Conservation (phyloP, 2,888 invertebrate species). For the Sabatieria punctata region DNA sequence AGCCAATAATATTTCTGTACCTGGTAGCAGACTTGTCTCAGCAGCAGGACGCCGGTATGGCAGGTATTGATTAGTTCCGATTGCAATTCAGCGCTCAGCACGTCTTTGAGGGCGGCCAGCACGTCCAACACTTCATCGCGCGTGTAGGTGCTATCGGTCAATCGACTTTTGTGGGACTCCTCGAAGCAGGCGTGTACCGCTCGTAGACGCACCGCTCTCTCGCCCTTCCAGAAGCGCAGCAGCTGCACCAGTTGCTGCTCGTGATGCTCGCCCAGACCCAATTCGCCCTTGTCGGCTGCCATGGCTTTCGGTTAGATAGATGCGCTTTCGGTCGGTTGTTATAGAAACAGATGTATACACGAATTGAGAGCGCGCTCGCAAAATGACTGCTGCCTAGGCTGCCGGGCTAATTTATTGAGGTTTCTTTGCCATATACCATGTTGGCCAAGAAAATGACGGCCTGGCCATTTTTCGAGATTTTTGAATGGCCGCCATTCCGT, state of each 20-base stretch:
- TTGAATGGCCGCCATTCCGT: no score
- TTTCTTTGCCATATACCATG: no score
- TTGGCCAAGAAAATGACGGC: no score
- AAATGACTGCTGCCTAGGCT: no score
- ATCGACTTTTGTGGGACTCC: conserved; percentile 21
- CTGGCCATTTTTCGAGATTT: no score
- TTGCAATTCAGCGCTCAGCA: conserved; percentile 39
- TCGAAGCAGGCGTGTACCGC: conserved; percentile 40
- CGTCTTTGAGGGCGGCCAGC: conserved; percentile 27
- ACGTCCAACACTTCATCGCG: conserved; percentile 38
- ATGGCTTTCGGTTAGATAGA: no score
- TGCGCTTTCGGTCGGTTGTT: no score
- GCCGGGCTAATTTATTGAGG: no score
- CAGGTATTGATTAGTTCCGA: conserved; percentile 40
- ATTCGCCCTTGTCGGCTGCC: conserved; percentile 13
- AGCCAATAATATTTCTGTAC: no score
- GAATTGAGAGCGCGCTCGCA: no score
- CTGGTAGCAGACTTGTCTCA: conserved; percentile 41
- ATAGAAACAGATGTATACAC: no score
- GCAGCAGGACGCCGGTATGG: conserved; percentile 40
- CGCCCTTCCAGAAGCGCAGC: conserved; percentile 41
- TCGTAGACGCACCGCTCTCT: conserved; percentile 38
- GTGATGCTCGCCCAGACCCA: conserved; percentile 42
- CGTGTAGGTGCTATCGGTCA: conserved; percentile 41
- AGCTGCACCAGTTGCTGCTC: conserved; percentile 38